Base-by-base conservation (phyloP, 2,797 vertebrate genomes). In the Hydrolagus colliei region DNA sequence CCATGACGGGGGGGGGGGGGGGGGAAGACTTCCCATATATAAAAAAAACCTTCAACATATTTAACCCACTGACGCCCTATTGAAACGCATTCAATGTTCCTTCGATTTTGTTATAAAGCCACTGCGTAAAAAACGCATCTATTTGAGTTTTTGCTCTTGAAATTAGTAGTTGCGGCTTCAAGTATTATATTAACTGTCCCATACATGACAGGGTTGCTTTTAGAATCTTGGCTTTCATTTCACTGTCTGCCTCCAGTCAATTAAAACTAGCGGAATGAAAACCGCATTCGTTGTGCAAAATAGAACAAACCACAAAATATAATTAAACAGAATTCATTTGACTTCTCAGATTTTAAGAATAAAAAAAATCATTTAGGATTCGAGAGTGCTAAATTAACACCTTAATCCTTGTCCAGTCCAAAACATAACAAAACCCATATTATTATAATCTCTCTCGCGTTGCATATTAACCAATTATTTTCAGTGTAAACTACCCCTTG, bases 391-490 rank as follows among this genome's bases (percentile, higher is more conserved):
- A 52, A 52, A 52, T 52, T 52, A 52, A 3, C 41, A 52, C 2
- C 41, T 3, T 0, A 52, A 52, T 52, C 41, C 3, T 52, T 52
- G 41, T 35, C 16, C 62, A 67, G n/a, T 71, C 68, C 65, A 84
- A 84, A 84, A 84, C 79, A 71, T 68, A 82, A 82, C 27, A 32
- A 71, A 52, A 52, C 41, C 79, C 79, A 67, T 67, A 65, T 68
- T 84, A 68, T 52, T 52, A 52, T 32, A 67, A 32, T 32, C 14
- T 68, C 18, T 20, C 79, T 84, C 79, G 52, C 79, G 79, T 84
- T 65, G 68, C 65, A 41, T 84, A 68, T 71, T 84, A 84, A 84
- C 79, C 65, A 84, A 71, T 84, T 71, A 71, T 41, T 84, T 65
- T 71, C 22, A 32, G 79, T n/a, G 16, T 67, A 41, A 32, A 14